Percentiles rank a stretch among this genome's conserved stretches.
Evolutionary conservation across 2,797 vertebrate species (phyloP).

Genomic region (Tolypeutes matacus): DNA sequence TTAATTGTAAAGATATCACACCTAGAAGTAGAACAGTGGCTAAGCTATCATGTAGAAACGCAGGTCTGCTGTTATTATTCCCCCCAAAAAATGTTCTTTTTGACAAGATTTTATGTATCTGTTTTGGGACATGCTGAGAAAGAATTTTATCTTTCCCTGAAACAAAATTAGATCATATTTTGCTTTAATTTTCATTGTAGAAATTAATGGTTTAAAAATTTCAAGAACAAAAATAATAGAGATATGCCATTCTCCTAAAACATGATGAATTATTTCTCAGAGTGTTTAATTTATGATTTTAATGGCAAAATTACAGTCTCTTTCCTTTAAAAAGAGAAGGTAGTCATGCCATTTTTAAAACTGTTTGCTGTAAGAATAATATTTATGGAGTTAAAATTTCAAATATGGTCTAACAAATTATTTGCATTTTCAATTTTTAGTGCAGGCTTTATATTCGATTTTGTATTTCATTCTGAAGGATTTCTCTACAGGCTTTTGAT

Average conservation of each 20-base stretch:
- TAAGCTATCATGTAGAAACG: constrained; percentile 5
- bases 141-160: constrained; percentile 54
- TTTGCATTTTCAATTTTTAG: constrained; percentile 20
- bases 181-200: constrained; percentile 42
- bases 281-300: constrained; percentile 70
- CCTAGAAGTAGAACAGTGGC: constrained; percentile 4
- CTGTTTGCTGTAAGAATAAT: constrained; percentile 15
- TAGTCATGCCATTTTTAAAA: background rate
- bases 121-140: constrained; percentile 45
- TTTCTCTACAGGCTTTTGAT: constrained; percentile 25
- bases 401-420: constrained; percentile 47
- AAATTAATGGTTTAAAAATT: constrained; percentile 53
- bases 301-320: constrained; percentile 4
- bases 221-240: constrained; percentile 61
- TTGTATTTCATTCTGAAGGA: constrained; percentile 37
- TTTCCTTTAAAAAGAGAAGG: constrained; percentile 44
- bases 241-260: constrained; percentile 64
- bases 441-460: constrained; percentile 13
- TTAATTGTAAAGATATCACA: constrained; percentile 64
- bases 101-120: constrained; percentile 34
- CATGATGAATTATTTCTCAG: constrained; percentile 52
- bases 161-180: constrained; percentile 58
- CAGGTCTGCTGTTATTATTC: constrained; percentile 5
- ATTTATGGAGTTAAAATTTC: constrained; percentile 58
- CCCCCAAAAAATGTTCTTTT: constrained; percentile 32